Base-by-base conservation (phyloP, 2,888 invertebrate species). In the Argyresthia goedartella region DNA sequence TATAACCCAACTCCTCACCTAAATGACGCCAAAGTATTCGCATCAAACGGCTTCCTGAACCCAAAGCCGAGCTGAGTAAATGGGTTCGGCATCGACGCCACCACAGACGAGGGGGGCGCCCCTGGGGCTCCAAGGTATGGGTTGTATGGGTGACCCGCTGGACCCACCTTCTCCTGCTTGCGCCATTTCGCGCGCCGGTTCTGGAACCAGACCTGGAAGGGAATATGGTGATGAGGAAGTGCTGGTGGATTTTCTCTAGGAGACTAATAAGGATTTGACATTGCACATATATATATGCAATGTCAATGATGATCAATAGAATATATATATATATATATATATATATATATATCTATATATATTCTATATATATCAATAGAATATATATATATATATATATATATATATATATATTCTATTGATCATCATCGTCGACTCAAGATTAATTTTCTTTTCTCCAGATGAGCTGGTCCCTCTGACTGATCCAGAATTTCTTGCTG, bases 111-210 rank as follows among this genome's bases (percentile, higher is more conserved):
- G 48, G 92, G 88, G 36, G 90, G 89, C 2, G 90, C 89, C 44
- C 88, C 88, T 7, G 81, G 88, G n/a, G 88, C 90, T 49, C 90
- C 88, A 59, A 94, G 73, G 77, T 95, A 95, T 1, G 95, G 95
- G 73, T 93, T 95, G 89, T 96, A 96, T 0, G 96, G 96, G 74
- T 96, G 96, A 1, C 90, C 95, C 66, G 95, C 93, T 0, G 96
- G 96, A 0, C 96, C 96, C 54, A 96, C 96, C 80, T 95, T 96
- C 79, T 96, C 96, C 69, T 95, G 95, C 69, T 96, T 96, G 43
- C 96, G 89, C 96, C 96, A 96, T 81, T 96, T 96, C 48, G 96
- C 96, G 43, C 96, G 89, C 1, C 96, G 90, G 76, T 96, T 96
- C 87, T 96, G 96, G 77, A 96, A 96, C 96, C 96, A 96, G 6